Conservation (phyloP, 2,113 vertebrate species). For the Nanger granti region DNA sequence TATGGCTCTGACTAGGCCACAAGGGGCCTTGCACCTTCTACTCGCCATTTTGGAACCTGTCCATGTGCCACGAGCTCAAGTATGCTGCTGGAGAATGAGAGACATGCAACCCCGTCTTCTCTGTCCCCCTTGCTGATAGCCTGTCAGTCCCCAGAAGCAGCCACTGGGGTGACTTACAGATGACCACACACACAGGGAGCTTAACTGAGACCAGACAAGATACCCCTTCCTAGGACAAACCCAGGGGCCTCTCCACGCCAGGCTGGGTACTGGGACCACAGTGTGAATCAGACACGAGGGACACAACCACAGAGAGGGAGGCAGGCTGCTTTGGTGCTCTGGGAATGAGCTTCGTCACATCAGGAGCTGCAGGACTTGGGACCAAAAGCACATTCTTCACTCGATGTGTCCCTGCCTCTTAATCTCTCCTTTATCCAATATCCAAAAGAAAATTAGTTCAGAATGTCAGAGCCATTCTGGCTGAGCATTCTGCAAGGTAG, state of each 20-base stretch:
- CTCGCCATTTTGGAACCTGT: not conserved
- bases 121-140: not conserved
- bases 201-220: not conserved
- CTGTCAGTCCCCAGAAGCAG: not conserved
- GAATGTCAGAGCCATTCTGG: not conserved
- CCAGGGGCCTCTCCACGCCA: not conserved
- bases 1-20: not conserved
- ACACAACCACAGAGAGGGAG: accelerated
- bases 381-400: not conserved
- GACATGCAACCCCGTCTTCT: not conserved
- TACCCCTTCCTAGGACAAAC: not conserved
- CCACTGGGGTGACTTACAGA: not conserved
- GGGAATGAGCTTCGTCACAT: not conserved
- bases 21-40: not conserved
- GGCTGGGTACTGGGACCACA: not conserved
- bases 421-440: not conserved
- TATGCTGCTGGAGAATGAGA: not conserved
- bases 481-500: not conserved
- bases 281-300: not conserved
- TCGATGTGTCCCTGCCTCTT: not conserved
- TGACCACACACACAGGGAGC: not conserved
- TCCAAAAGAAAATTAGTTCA: not conserved
- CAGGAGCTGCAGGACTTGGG: not conserved
- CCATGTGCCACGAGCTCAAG: not conserved
- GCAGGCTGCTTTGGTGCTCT: accelerated